phyloP scores from a whole-genome alignment of 2,888 invertebrate genomes.

The Agrochola circellaris region DNA sequence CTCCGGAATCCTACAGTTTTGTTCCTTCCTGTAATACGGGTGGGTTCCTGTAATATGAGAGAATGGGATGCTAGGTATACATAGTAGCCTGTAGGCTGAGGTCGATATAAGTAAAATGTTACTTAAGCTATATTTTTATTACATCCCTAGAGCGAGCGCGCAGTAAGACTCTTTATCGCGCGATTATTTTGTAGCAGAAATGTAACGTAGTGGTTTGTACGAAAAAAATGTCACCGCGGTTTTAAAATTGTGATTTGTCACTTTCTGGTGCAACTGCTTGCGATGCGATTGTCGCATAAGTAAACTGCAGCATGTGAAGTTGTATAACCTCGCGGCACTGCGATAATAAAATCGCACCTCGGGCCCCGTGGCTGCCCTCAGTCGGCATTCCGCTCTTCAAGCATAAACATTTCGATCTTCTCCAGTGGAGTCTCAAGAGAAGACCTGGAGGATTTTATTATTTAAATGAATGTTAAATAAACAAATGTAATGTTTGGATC shows the following conservation, averaged over 20 bases:
- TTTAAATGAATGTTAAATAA: no score
- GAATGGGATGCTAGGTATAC: background rate
- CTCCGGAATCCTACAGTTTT: conserved; percentile 10
- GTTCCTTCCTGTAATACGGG: conserved; percentile 24
- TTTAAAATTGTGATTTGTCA: background rate
- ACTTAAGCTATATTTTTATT: background rate
- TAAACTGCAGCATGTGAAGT: background rate
- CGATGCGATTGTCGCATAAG: background rate
- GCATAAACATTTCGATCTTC: background rate
- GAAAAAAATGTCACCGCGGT: background rate
- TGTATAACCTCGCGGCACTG: no score
- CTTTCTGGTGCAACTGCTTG: background rate
- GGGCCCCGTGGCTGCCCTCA: no score
- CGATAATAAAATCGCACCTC: no score
- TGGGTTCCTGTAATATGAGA: background rate
- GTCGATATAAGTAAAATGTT: background rate
- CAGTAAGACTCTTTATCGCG: background rate
- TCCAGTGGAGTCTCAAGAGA: no score
- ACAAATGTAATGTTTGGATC: no score
- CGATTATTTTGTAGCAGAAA: background rate
- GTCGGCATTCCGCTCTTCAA: background rate
- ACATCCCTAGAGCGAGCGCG: background rate
- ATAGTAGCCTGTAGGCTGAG: background rate
- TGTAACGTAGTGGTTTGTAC: background rate
- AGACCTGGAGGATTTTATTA: background rate